Evolutionary conservation across 2,888 invertebrate genomes (phyloP).

Genomic region (Cheilosia vulpina): DNA sequence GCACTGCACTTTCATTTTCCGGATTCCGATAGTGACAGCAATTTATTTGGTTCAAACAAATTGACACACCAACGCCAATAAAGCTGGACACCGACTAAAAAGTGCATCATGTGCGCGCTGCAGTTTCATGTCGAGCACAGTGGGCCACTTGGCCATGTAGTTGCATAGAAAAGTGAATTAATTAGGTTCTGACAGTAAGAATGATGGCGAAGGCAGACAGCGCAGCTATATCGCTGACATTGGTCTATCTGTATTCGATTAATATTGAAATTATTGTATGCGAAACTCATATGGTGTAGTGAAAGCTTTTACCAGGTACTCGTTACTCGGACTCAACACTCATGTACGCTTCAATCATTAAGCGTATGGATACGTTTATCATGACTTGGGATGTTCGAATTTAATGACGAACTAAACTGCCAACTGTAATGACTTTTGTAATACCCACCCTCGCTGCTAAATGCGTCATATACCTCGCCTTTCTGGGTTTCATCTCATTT

Average conservation of each 20-base stretch:
- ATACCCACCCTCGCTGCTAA: no score
- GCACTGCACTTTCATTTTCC: slow-evolving; percentile 58
- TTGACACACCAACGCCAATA: slow-evolving; percentile 26
- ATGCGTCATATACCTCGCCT: no score
- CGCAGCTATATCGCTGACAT: slow-evolving; percentile 46
- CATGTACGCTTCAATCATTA: no score
- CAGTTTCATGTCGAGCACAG: slow-evolving; percentile 42
- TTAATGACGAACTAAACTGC: no score
- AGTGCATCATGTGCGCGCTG: slow-evolving; percentile 53
- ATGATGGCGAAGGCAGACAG: slow-evolving; percentile 16
- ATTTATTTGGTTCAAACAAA: slow-evolving; percentile 31
- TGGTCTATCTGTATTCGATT: slow-evolving; percentile 19
- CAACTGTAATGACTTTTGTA: no score
- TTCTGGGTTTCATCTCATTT: no score
- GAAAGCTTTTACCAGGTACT: slow-evolving; percentile 34
- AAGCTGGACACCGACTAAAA: slow-evolving; percentile 62
- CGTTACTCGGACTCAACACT: background rate
- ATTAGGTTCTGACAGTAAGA: slow-evolving; percentile 53
- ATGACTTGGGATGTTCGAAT: no score
- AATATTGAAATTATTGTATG: slow-evolving; percentile 18
- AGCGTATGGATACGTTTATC: no score
- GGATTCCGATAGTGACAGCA: slow-evolving; percentile 40
- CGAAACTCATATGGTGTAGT: background rate
- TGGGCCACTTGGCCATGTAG: slow-evolving; percentile 55
- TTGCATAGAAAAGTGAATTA: slow-evolving; percentile 33